phyloP scores from a whole-genome alignment of 2,888 invertebrate genomes.

The Acleris holmiana region DNA sequence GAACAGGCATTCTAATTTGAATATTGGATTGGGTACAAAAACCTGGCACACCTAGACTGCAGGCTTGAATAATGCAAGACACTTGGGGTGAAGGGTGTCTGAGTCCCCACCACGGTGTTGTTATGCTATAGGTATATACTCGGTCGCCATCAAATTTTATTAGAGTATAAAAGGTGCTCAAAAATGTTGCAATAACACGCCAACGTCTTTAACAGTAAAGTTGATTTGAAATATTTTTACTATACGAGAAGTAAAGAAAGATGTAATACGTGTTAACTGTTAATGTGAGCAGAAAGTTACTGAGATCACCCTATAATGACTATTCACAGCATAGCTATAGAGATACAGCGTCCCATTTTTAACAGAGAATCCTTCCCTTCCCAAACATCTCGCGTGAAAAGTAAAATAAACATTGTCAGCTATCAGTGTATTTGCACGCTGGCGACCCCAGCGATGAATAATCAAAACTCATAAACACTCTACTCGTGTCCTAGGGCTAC shows the following conservation, averaged over 20 bases:
- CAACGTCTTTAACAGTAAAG: no score
- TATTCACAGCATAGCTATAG: background rate
- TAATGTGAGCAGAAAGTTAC: no score
- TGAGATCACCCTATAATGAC: no score
- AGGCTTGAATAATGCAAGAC: slow-evolving; percentile 32
- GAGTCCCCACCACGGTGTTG: slow-evolving; percentile 16
- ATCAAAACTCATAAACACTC: slow-evolving; percentile 68
- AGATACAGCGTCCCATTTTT: background rate
- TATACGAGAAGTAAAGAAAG: no score
- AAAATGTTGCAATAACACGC: no score
- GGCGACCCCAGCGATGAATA: slow-evolving; percentile 56
- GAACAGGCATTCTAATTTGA: slow-evolving; percentile 18
- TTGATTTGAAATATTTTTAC: no score
- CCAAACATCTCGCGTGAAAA: slow-evolving; percentile 30
- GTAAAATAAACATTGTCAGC: slow-evolving; percentile 28
- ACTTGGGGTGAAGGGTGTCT: slow-evolving; percentile 36
- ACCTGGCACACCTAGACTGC: slow-evolving; percentile 25
- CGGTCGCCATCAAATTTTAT: no score
- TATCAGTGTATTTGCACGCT: slow-evolving; percentile 33
- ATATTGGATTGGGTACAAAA: slow-evolving; percentile 30
- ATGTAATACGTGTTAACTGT: no score
- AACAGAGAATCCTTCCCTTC: slow-evolving; percentile 4
- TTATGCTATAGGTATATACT: background rate
- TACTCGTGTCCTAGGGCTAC: slow-evolving; percentile 38
- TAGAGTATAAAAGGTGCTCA: background rate